phyloP scores from a whole-genome alignment of 1,140 invertebrate species.

The Leptoteleia sp. region DNA sequence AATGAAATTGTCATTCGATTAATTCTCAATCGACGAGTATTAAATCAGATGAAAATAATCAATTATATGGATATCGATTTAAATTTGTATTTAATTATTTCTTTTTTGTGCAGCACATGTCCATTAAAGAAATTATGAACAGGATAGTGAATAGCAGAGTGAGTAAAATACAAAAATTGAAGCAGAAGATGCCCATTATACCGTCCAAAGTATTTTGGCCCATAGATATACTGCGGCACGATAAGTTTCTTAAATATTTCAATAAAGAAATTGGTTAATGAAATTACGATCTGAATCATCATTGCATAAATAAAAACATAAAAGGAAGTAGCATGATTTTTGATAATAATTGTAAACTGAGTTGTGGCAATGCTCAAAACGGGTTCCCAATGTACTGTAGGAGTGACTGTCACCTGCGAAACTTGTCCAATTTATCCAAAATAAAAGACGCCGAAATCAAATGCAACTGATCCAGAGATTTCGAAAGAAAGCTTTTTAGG shows the following conservation, averaged over 20 bases:
- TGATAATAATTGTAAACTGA: constrained; percentile 18
- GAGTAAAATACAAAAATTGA: constrained; percentile 13
- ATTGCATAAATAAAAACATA: too few species aligned
- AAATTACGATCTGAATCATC: too few species aligned
- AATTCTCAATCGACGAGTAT: too few species aligned
- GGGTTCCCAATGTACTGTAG: constrained; percentile 71
- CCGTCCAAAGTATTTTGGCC: constrained; percentile 35
- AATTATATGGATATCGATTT: too few species aligned
- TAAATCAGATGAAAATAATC: too few species aligned
- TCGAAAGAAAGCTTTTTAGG: constrained; percentile 80
- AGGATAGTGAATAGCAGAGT: too few species aligned
- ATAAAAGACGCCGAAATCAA: constrained; percentile 81
- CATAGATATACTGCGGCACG: constrained; percentile 14
- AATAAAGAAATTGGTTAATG: constrained; percentile 11
- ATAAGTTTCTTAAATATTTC: constrained; percentile 25
- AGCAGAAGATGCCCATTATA: constrained; percentile 22
- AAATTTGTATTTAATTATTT: too few species aligned
- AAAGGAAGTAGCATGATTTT: too few species aligned
- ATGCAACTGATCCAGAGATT: constrained; percentile 82
- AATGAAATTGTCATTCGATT: too few species aligned
- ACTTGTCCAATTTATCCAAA: constrained; percentile 81
- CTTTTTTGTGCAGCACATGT: too few species aligned
- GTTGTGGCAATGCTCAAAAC: constrained; percentile 73
- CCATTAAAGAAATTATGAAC: too few species aligned
- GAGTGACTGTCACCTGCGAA: constrained; percentile 78